Base-by-base conservation (phyloP, 2,113 vertebrate species). In the Gorsachius goisagi region DNA sequence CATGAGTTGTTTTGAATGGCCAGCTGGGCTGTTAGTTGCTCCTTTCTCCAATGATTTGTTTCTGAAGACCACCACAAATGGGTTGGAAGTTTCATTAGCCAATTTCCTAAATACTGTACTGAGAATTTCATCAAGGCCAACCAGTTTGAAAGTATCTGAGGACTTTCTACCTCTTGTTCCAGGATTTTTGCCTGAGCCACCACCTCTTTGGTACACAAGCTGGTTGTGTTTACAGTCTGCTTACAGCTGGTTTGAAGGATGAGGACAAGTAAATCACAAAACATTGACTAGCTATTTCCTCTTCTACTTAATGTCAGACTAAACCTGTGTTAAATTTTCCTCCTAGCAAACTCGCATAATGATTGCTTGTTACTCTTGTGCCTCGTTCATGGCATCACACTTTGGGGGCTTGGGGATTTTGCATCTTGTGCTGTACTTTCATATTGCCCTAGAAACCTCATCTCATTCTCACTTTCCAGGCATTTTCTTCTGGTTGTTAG, bases 291-390 rank as follows among this genome's bases (percentile, higher is more conserved):
- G 58, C 53, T 94, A 28, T 82, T 95, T 95, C 87, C 77, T 96
- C 35, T 91, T 92, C 86, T 67, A 41, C 56, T 93, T 72, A 82
- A 73, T 45, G 58, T 12, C 72, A 19, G 69, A 39, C 81, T 44
- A 94, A 93, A 64, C 30, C 56, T 95, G 78, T 7, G 82, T 84
- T 85, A 89, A 85, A 64, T 72, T 88, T 91, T 60, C 35, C 77
- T 77, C 45, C 77, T 87, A 94, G 66, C 39, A 60, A 49, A 60
- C 39, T 35, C 79, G 45, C n/a, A 64, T 67, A 79, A 96, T 39
- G 60, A 89, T 87, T 96, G 85, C 83, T 79, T 96, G 60, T 92
- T 94, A 49, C 81, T 91, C 89, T 56, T 87, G 91, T 89, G 91
- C 69, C 84, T 96, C 9, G 3, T 85, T 96, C 77, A 68, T 95